These are phyloP conservation scores for Sminthurides bifidus DNA, from an alignment of 1,140 invertebrate genomes.

Conservation along the genomic window DNA sequence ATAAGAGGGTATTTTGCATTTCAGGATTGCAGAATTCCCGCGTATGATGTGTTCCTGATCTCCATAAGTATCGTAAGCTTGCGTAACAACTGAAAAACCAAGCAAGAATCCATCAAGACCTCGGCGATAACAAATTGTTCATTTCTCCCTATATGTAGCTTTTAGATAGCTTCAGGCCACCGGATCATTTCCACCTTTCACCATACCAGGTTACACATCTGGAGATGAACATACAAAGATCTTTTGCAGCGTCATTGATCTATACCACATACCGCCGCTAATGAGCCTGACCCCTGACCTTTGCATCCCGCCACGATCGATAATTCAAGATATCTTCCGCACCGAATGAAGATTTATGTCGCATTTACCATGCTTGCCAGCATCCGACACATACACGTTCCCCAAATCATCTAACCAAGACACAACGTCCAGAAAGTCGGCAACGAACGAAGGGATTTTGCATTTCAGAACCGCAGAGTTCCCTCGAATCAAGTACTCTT, in stretches of 20 bases:
- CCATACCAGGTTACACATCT: no score
- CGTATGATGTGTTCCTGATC: slow-evolving; percentile 83
- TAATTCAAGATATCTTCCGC: no score
- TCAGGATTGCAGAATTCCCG: slow-evolving; percentile 78
- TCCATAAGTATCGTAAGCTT: slow-evolving; percentile 74
- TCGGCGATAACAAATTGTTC: no score
- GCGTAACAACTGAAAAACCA: slow-evolving; percentile 59
- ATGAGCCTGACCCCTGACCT: no score
- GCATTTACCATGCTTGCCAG: background rate
- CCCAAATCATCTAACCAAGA: slow-evolving; percentile 76
- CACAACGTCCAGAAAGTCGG: slow-evolving; percentile 76
- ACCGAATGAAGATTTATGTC: no score
- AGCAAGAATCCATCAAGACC: background rate
- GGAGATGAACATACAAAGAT: no score
- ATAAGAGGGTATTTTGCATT: slow-evolving; percentile 82
- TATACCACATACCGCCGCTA: no score
- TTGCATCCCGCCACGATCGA: no score
- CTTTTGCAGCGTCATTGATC: no score
- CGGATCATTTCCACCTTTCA: no score
- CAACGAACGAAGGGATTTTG: slow-evolving; percentile 79
- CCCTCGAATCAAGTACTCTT: slow-evolving; percentile 79
- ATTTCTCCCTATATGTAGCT: no score
- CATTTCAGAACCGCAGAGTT: slow-evolving; percentile 85
- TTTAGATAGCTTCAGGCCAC: no score
- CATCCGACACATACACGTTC: slow-evolving; percentile 39